phyloP scores from a whole-genome alignment of 2,888 invertebrate species.

The Onchidella celtica region DNA sequence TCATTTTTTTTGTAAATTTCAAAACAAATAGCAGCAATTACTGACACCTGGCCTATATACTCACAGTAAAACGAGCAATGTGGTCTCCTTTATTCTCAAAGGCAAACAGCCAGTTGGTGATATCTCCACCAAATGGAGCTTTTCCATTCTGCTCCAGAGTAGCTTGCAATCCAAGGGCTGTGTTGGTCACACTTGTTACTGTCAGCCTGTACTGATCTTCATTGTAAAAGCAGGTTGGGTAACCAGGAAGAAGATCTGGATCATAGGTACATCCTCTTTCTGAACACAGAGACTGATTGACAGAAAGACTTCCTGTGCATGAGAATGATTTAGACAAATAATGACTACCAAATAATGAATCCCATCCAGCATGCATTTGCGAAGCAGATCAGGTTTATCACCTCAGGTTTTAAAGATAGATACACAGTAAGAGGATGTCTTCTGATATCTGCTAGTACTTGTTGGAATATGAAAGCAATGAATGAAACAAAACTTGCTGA shows the following conservation, averaged over 20 bases:
- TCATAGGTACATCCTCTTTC: not conserved
- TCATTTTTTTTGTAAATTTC: too few species aligned
- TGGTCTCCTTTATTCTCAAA: conserved; percentile 22
- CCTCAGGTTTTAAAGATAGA: too few species aligned
- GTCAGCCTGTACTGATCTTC: not conserved
- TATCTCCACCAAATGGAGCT: conserved; percentile 31
- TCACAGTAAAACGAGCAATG: conserved; percentile 38
- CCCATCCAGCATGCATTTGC: too few species aligned
- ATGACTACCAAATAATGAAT: too few species aligned
- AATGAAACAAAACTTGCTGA: too few species aligned
- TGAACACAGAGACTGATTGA: not conserved
- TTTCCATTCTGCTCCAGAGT: conserved; percentile 8
- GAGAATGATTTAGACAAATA: not conserved
- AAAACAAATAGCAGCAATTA: too few species aligned
- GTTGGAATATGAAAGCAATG: too few species aligned
- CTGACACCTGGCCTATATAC: too few species aligned
- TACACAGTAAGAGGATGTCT: too few species aligned
- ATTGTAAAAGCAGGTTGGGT: not conserved
- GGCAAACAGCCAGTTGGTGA: conserved; percentile 11
- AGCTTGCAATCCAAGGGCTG: not conserved
- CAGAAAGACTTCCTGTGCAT: not conserved
- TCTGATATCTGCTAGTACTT: too few species aligned
- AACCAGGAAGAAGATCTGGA: not conserved
- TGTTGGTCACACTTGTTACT: too few species aligned
- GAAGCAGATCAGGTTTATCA: too few species aligned